Percentiles rank a stretch among this genome's conserved stretches.
Evolutionary conservation across 1,140 invertebrate genomes (phyloP).

Genomic region (Zophobas atratus): DNA sequence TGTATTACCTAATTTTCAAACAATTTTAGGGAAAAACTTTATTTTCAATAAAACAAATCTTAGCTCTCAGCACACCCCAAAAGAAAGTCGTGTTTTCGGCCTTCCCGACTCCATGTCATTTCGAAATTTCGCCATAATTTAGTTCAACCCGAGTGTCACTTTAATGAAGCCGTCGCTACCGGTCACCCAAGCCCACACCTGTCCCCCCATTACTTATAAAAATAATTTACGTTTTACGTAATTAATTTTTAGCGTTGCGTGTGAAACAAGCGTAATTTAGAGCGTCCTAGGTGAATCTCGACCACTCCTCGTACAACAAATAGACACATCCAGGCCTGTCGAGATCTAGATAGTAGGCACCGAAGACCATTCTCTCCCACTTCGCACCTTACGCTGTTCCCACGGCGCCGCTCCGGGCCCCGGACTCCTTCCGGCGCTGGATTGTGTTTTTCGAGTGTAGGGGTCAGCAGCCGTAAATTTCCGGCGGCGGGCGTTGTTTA

Average conservation of each 20-base stretch:
- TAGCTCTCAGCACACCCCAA: no score
- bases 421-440: background rate
- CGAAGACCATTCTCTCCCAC: constrained; percentile 2
- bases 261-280: constrained; percentile 37
- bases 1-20: no score
- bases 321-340: constrained; percentile 12
- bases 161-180: constrained; percentile 1
- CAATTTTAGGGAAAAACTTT: no score
- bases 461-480: constrained; percentile 35
- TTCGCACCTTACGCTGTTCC: background rate
- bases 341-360: constrained; percentile 22
- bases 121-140: no score
- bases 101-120: no score
- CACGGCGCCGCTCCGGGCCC: background rate
- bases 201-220: background rate
- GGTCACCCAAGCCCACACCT: constrained; percentile 4
- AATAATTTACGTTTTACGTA: constrained; percentile 39
- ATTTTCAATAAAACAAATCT: no score
- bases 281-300: constrained; percentile 3
- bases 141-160: background rate
- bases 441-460: constrained; percentile 19
- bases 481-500: constrained; percentile 29
- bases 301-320: constrained; percentile 30
- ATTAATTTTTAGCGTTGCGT: constrained; percentile 35
- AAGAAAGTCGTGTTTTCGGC: no score